phyloP scores from a whole-genome alignment of 2,888 invertebrate genomes.

The Machimus rusticus region DNA sequence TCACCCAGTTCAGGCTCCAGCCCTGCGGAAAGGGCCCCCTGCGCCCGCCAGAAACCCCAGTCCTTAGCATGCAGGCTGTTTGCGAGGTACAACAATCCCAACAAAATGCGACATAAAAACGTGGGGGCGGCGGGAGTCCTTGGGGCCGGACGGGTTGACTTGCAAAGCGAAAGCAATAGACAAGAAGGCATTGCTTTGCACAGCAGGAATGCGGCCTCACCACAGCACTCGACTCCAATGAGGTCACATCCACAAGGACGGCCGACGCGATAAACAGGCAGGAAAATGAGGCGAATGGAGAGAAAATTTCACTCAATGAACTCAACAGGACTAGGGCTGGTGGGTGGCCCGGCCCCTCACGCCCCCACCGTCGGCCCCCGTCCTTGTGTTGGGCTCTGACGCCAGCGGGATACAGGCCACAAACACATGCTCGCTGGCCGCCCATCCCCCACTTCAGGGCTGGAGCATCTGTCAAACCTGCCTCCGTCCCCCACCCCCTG shows the following conservation, averaged over 20 bases:
- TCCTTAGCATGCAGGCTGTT: neutral
- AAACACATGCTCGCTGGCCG: neutral
- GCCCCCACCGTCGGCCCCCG: neutral
- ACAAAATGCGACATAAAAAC: slow-evolving; percentile 35
- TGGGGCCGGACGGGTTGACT: slow-evolving; percentile 18
- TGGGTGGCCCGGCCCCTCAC: neutral
- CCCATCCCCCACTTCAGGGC: neutral
- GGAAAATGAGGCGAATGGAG: slow-evolving; percentile 21
- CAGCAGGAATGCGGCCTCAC: neutral
- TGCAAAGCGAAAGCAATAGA: slow-evolving; percentile 27
- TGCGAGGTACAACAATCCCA: slow-evolving; percentile 4
- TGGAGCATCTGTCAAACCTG: slow-evolving; percentile 17
- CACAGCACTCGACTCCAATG: slow-evolving; percentile 3
- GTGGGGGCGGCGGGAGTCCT: neutral
- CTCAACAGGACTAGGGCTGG: neutral
- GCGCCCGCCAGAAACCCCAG: neutral
- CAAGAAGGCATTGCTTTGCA: neutral
- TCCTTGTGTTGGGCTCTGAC: neutral
- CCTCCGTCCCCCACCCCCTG: neutral
- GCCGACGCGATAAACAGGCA: slow-evolving; percentile 26
- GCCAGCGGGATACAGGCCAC: neutral
- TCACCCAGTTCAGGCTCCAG: neutral
- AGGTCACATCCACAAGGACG: slow-evolving; percentile 40
- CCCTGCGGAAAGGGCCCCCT: neutral
- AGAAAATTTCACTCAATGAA: slow-evolving; percentile 41